Conservation (phyloP, 2,113 vertebrate genomes). For the Platycercus adscitus region DNA sequence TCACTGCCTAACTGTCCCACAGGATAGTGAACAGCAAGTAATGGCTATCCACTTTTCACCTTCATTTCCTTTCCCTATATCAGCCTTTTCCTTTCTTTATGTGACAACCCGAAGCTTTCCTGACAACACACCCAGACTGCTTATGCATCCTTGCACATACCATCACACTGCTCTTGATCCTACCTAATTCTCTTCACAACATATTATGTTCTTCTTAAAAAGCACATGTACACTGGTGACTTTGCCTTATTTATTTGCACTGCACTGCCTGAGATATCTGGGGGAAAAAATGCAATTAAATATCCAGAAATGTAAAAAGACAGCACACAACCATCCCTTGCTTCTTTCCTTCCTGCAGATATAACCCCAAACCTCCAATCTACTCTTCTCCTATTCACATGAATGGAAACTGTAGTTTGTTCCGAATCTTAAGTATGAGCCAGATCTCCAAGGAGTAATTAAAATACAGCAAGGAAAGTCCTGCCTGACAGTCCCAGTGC, state of each 20-base stretch:
- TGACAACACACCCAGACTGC: background rate
- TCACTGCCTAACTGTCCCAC: slow-evolving; percentile 21
- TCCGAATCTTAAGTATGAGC: background rate
- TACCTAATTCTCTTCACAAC: background rate
- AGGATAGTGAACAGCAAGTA: slow-evolving; percentile 6
- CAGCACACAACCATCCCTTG: accelerated
- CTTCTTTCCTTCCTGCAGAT: background rate
- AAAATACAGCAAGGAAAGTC: background rate
- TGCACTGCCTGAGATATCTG: background rate
- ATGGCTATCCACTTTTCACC: background rate
- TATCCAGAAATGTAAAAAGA: background rate
- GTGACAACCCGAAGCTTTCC: background rate
- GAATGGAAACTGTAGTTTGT: background rate
- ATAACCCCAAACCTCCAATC: background rate
- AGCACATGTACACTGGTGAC: background rate
- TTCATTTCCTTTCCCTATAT: background rate
- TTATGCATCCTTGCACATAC: background rate
- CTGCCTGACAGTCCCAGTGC: background rate
- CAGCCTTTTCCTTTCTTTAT: background rate
- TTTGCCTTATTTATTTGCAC: background rate
- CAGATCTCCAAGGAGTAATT: background rate
- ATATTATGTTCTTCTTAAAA: background rate
- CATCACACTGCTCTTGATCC: background rate
- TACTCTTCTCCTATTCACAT: background rate
- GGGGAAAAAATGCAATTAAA: background rate